A percentile compares a stretch with the other conserved stretches of the same genome.
Evolutionary conservation across 2,888 invertebrate genomes (phyloP).

Genomic region (Lymantria monacha): DNA sequence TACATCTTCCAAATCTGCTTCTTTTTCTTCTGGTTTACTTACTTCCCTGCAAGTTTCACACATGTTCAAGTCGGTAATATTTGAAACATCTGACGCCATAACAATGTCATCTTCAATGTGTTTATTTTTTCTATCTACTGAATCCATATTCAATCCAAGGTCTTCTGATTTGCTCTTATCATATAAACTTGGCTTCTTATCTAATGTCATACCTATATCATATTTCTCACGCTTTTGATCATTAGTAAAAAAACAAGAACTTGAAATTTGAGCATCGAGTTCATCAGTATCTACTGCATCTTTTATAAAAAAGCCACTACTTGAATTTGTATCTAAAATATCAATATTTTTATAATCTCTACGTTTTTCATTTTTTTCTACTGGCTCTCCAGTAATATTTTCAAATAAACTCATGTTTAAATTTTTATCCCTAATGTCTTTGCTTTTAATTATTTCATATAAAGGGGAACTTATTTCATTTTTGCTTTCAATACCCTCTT

Average conservation of each 20-base stretch:
- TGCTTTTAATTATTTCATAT: slow-evolving; percentile 27
- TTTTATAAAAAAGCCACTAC: background rate
- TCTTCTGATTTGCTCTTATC: slow-evolving; percentile 5
- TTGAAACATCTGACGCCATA: slow-evolving; percentile 17
- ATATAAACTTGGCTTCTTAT: slow-evolving; percentile 5
- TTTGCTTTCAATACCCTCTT: slow-evolving; percentile 22
- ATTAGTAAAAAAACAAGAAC: background rate
- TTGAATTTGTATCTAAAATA: background rate
- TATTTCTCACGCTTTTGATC: background rate
- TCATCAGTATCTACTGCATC: background rate
- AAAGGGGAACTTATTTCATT: slow-evolving; percentile 20
- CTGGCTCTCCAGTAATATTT: slow-evolving; percentile 17
- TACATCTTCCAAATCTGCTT: slow-evolving; percentile 48
- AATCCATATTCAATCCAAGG: slow-evolving; percentile 2
- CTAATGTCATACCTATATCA: background rate
- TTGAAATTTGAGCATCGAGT: background rate
- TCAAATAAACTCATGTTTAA: slow-evolving; percentile 39
- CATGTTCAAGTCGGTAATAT: slow-evolving; percentile 53
- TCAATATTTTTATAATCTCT: background rate
- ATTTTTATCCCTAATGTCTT: slow-evolving; percentile 23
- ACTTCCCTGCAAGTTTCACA: slow-evolving; percentile 69
- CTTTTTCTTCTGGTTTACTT: slow-evolving; percentile 49
- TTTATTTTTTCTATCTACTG: slow-evolving; percentile 2
- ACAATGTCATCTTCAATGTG: slow-evolving; percentile 2
- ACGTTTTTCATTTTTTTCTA: slow-evolving; percentile 13